Evolutionary conservation across 2,113 vertebrate species (phyloP).

Genomic region (Steatornis caripensis): DNA sequence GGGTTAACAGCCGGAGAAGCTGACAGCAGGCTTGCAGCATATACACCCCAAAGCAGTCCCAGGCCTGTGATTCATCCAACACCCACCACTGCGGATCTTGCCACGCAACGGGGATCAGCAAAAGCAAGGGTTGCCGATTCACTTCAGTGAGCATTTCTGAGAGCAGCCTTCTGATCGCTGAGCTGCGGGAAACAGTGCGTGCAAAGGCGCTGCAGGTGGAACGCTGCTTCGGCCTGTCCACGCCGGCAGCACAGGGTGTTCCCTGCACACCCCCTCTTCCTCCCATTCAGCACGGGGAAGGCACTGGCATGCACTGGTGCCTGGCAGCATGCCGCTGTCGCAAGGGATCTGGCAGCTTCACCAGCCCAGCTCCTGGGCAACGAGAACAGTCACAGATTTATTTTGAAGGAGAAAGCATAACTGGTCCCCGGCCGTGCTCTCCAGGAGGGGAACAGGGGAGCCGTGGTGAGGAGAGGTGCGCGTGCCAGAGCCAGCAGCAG

Average conservation of each 20-base stretch:
- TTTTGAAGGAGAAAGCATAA: not conserved
- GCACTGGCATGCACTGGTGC: not conserved
- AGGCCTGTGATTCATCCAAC: not conserved
- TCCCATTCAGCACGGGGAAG: conserved; percentile 57
- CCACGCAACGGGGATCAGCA: no score
- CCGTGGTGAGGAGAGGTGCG: not conserved
- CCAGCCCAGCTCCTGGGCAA: not conserved
- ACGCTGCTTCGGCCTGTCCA: not conserved
- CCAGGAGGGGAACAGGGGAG: not conserved
- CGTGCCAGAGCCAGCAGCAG: rapidly evolving
- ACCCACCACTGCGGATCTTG: not conserved
- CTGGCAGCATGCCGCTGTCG: not conserved
- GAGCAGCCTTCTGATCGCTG: not conserved
- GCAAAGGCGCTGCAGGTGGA: not conserved
- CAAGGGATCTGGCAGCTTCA: not conserved
- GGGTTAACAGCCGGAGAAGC: not conserved
- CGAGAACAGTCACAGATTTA: not conserved
- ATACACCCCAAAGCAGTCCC: not conserved
- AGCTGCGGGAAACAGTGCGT: not conserved
- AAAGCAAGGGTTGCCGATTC: not conserved
- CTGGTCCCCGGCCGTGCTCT: rapidly evolving
- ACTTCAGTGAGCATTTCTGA: not conserved
- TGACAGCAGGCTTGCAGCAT: not conserved
- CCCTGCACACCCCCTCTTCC: conserved; percentile 67
- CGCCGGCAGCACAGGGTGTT: conserved; percentile 41